These are phyloP conservation scores for Apostichopus leukothele DNA, from an alignment of 53 echinoderm and acorn worm species.

Conservation along the genomic window DNA sequence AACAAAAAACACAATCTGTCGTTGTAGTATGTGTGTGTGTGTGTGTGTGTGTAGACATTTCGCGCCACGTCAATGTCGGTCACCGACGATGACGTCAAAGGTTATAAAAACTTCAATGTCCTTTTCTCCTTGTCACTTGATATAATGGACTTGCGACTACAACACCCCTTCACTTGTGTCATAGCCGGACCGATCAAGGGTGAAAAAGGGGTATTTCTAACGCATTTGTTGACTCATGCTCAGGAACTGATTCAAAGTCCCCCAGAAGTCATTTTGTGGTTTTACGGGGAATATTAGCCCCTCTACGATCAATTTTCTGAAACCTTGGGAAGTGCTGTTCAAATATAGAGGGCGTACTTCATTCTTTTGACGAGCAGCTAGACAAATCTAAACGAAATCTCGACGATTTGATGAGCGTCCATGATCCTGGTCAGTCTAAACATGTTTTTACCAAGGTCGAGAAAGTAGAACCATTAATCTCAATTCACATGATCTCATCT, in stretches of 20 bases:
- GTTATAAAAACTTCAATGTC: too few relatives aligned
- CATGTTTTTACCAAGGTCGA: slow-evolving; percentile 66
- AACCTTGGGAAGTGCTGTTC: slow-evolving; percentile 41
- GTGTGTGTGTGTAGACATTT: too few relatives aligned
- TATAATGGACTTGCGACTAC: too few relatives aligned
- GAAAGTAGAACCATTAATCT: slow-evolving; percentile 80
- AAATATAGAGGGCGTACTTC: slow-evolving; percentile 59
- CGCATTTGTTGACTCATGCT: slow-evolving; percentile 41
- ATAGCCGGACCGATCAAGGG: slow-evolving; percentile 60
- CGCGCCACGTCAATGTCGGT: too few relatives aligned
- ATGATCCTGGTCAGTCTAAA: slow-evolving; percentile 79
- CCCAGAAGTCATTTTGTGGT: slow-evolving; percentile 69
- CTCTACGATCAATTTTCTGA: slow-evolving; percentile 57
- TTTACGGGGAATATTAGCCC: slow-evolving; percentile 70
- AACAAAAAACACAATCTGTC: too few relatives aligned
- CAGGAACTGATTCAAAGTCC: slow-evolving; percentile 47
- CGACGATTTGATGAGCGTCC: slow-evolving; percentile 70
- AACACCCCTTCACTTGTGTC: neutral
- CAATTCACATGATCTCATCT: slow-evolving; percentile 68
- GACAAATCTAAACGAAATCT: slow-evolving; percentile 55
- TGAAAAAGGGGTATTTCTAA: slow-evolving; percentile 67
- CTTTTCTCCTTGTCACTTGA: too few relatives aligned
- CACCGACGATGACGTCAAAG: too few relatives aligned
- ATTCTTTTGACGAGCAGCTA: slow-evolving; percentile 49
- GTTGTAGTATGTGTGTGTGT: too few relatives aligned